A percentile compares a stretch with the other conserved stretches of the same genome.
phyloP scores from a whole-genome alignment of 2,888 invertebrate genomes.

The Agonopterix arenella region DNA sequence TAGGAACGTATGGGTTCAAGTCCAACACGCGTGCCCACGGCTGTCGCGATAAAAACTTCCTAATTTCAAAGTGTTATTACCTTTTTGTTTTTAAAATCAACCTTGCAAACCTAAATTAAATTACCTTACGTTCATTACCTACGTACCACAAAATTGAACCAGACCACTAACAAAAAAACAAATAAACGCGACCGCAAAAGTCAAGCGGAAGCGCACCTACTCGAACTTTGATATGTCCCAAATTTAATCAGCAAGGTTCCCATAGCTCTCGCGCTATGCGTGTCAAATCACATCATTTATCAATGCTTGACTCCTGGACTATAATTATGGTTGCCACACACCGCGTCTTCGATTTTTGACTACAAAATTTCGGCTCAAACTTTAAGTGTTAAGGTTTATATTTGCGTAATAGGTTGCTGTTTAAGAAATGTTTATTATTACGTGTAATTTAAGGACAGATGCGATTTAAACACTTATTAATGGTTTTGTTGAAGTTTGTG shows the following conservation, averaged over 20 bases:
- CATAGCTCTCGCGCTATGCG: conserved; percentile 31
- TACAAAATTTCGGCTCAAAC: conserved; percentile 1
- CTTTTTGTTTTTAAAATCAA: no score
- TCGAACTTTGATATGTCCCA: conserved; percentile 15
- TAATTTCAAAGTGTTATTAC: no score
- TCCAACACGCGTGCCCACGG: no score
- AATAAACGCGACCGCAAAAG: conserved; percentile 7
- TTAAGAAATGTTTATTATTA: conserved; percentile 35
- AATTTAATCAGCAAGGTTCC: conserved; percentile 41
- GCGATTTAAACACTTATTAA: conserved; percentile 55
- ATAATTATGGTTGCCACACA: conserved; percentile 29
- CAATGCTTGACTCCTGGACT: conserved; percentile 33
- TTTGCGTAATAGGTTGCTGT: conserved; percentile 14
- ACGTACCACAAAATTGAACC: background rate
- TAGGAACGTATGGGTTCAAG: no score
- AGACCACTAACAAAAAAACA: conserved; percentile 5
- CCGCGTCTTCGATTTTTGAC: conserved; percentile 8
- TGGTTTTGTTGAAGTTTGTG: conserved; percentile 40
- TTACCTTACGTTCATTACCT: no score
- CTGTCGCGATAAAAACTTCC: no score
- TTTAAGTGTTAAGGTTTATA: background rate
- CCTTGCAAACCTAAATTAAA: no score
- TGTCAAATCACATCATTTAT: conserved; percentile 45
- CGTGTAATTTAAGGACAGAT: conserved; percentile 46
- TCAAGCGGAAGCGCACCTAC: conserved; percentile 19